phyloP scores from a whole-genome alignment of 1,140 invertebrate genomes.

The Bombus picipes region DNA sequence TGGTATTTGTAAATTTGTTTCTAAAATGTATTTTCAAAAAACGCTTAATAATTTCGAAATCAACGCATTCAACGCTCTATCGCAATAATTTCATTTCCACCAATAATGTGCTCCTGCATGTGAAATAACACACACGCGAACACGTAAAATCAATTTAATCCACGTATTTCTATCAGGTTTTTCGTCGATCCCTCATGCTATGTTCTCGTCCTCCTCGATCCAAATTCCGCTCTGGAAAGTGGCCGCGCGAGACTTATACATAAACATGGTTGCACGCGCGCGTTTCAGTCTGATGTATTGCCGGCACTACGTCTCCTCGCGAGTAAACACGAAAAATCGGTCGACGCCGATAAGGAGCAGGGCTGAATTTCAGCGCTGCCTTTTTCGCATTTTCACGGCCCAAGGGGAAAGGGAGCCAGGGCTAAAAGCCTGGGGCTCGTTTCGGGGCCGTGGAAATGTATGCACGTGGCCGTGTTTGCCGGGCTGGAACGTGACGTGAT shows the following conservation, averaged over 20 bases:
- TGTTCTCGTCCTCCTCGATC: neutral
- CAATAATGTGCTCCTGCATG: neutral
- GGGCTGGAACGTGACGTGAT: slow-evolving; percentile 54
- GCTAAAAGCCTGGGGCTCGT: slow-evolving; percentile 41
- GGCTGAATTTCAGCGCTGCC: slow-evolving; percentile 53
- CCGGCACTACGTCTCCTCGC: slow-evolving; percentile 65
- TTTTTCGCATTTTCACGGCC: slow-evolving; percentile 45
- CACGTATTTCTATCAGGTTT: neutral
- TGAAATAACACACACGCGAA: too few relatives aligned
- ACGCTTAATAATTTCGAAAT: neutral
- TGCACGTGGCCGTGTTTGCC: slow-evolving; percentile 54
- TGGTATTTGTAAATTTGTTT: neutral
- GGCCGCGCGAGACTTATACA: slow-evolving; percentile 46
- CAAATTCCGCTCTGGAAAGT: neutral
- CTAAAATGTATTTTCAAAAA: neutral
- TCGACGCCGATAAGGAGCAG: slow-evolving; percentile 51
- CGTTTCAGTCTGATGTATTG: slow-evolving; percentile 62
- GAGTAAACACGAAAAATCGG: slow-evolving; percentile 67
- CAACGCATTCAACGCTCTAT: neutral
- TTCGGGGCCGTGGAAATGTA: slow-evolving; percentile 54
- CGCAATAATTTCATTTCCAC: neutral
- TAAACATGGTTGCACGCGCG: slow-evolving; percentile 26
- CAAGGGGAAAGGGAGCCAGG: neutral
- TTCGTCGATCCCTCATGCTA: neutral
- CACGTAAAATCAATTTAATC: slow-evolving; percentile 14